These are phyloP conservation scores for Nothocercus nigrocapillus DNA, from an alignment of 2,113 vertebrate genomes.

Conservation along the genomic window DNA sequence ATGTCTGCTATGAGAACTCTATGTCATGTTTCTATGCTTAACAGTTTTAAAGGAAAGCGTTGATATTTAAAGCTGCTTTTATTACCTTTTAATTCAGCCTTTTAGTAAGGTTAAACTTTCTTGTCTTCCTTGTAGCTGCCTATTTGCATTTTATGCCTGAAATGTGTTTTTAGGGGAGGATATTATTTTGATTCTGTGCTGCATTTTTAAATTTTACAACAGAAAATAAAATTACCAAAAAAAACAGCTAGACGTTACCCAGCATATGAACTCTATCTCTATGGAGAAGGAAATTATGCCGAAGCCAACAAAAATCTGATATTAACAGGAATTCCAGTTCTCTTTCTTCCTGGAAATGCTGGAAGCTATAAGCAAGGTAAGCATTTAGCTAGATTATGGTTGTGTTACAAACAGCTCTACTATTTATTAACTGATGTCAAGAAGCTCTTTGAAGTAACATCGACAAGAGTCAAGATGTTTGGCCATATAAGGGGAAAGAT, in stretches of 20 bases:
- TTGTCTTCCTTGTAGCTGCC: neutral
- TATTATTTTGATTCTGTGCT: neutral
- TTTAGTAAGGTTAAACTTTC: neutral
- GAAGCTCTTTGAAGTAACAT: neutral
- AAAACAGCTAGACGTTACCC: constrained; percentile 87
- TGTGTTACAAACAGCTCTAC: neutral
- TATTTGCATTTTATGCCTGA: neutral
- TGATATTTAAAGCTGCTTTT: neutral
- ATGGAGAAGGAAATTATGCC: constrained; percentile 92
- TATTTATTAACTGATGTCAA: neutral
- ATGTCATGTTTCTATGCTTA: neutral
- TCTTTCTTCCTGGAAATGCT: constrained; percentile 97
- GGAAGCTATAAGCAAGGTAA: constrained; percentile 97
- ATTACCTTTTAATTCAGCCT: neutral
- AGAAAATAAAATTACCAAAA: constrained; percentile 91
- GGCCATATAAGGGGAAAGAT: neutral
- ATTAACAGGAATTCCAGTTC: constrained; percentile 90
- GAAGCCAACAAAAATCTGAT: constrained; percentile 88
- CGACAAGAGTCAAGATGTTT: too few species aligned
- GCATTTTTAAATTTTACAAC: neutral
- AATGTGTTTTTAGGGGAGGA: too few species aligned
- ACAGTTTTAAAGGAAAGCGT: neutral
- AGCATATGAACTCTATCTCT: constrained; percentile 93
- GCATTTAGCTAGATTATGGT: neutral
- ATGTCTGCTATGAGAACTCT: too few species aligned